Evolutionary conservation across 2,888 invertebrate genomes (phyloP).

Genomic region (Drosophila hamatofila): DNA sequence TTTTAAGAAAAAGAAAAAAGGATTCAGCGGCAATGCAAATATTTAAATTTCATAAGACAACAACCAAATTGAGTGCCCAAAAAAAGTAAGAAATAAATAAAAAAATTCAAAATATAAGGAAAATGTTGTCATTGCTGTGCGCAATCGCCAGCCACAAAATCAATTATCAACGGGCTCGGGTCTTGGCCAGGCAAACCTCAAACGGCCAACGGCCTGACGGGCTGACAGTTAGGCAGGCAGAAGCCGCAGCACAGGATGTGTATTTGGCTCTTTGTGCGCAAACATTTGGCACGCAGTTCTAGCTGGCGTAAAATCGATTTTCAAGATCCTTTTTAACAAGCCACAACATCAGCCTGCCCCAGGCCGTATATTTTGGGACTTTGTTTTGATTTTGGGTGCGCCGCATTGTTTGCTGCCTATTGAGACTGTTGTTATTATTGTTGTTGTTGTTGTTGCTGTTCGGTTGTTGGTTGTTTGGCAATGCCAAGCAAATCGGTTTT

Average conservation of each 20-base stretch:
- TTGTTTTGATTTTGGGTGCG: conserved; percentile 68
- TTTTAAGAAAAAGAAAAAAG: conserved; percentile 65
- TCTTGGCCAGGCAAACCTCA: conserved; percentile 8
- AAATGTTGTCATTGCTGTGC: conserved; percentile 42
- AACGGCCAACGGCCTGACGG: conserved; percentile 14
- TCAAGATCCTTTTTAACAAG: conserved; percentile 69
- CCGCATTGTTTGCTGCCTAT: conserved; percentile 38
- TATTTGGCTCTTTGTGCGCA: conserved; percentile 62
- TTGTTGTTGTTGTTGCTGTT: conserved; percentile 15
- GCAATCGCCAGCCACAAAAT: conserved; percentile 80
- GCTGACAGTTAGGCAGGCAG: conserved; percentile 26
- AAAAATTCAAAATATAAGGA: conserved; percentile 2
- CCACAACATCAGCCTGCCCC: conserved; percentile 66
- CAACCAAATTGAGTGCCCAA: conserved; percentile 38
- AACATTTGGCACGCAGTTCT: conserved; percentile 65
- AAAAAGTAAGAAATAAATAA: conserved; percentile 6
- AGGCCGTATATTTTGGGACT: conserved; percentile 50
- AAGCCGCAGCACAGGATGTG: conserved; percentile 55
- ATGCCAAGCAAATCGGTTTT: conserved; percentile 60
- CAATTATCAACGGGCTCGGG: conserved; percentile 81
- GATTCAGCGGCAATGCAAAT: conserved; percentile 72
- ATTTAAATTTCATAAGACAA: conserved; percentile 61
- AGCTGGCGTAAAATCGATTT: conserved; percentile 80
- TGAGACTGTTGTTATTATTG: conserved; percentile 31
- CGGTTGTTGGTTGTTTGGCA: conserved; percentile 36